phyloP scores from a whole-genome alignment of 2,888 invertebrate genomes.

The Monoplex corrugatus region DNA sequence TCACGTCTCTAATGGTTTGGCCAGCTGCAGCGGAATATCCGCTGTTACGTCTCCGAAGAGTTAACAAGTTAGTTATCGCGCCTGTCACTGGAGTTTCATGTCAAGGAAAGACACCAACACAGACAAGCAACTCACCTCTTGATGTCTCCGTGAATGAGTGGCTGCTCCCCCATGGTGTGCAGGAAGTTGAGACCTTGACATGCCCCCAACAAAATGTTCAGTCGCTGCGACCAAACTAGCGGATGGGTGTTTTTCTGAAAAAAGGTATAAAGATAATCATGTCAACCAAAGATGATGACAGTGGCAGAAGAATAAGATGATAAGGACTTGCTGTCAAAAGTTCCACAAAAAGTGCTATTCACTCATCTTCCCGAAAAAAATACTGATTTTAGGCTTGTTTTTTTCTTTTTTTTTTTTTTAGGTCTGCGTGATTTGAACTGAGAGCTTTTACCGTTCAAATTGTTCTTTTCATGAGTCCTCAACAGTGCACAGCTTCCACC shows the following conservation, averaged over 20 bases:
- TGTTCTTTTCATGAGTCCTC: neutral
- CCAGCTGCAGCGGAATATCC: too few species aligned
- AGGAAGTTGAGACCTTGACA: conserved; percentile 88
- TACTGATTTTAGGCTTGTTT: too few species aligned
- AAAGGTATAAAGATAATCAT: neutral
- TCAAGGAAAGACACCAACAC: neutral
- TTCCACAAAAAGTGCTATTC: neutral
- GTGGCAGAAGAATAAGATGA: too few species aligned
- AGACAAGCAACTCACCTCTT: conserved; percentile 82
- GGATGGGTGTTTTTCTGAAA: conserved; percentile 65
- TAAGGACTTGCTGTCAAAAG: too few species aligned
- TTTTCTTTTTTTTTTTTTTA: neutral
- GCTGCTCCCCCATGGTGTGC: conserved; percentile 85
- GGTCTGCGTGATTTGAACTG: neutral
- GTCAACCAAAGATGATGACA: too few species aligned
- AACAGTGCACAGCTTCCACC: too few species aligned
- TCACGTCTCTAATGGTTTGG: too few species aligned
- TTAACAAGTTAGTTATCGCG: too few species aligned
- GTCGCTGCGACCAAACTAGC: conserved; percentile 84
- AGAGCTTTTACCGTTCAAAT: neutral
- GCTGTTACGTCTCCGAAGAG: too few species aligned
- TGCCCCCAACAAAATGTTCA: conserved; percentile 86
- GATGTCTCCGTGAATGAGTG: conserved; percentile 89
- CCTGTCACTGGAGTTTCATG: too few species aligned
- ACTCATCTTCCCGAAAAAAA: neutral